phyloP scores from a whole-genome alignment of 2,797 vertebrate species.

The Chiroxiphia lanceolata region DNA sequence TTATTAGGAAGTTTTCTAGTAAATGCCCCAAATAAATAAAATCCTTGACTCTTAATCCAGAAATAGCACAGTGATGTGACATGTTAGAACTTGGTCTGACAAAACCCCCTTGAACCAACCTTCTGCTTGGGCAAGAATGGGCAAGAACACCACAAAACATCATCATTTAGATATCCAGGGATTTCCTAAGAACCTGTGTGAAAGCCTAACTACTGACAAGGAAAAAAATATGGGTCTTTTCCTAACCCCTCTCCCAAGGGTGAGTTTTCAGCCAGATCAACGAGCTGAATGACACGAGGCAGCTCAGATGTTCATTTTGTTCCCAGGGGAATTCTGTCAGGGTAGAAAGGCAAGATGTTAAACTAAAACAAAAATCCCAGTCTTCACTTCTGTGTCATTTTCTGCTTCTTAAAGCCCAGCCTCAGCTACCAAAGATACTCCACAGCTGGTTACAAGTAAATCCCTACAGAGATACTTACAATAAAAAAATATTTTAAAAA shows the following conservation, averaged over 20 bases:
- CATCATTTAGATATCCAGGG: background rate
- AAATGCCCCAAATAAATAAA: background rate
- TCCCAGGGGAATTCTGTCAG: background rate
- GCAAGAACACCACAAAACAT: background rate
- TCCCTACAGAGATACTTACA: background rate
- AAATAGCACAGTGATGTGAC: rapidly evolving
- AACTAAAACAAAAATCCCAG: background rate
- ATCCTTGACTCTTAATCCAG: background rate
- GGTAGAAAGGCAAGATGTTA: background rate
- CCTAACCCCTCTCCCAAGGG: background rate
- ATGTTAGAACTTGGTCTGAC: background rate
- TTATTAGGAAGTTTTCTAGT: background rate
- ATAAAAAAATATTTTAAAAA: background rate
- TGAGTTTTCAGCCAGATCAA: background rate
- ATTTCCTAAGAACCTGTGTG: background rate
- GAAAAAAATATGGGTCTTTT: background rate
- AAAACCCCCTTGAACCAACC: background rate
- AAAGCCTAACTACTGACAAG: background rate
- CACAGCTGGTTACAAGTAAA: background rate
- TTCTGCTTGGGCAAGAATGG: background rate
- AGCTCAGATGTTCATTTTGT: background rate
- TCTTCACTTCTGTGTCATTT: background rate
- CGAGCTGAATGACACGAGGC: background rate
- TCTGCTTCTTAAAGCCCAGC: background rate
- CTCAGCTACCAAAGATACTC: background rate